Evolutionary conservation across 2,888 invertebrate species (phyloP), one percentile per base, ranked within the genome.

Genomic region (Drosophila putrida): DNA sequence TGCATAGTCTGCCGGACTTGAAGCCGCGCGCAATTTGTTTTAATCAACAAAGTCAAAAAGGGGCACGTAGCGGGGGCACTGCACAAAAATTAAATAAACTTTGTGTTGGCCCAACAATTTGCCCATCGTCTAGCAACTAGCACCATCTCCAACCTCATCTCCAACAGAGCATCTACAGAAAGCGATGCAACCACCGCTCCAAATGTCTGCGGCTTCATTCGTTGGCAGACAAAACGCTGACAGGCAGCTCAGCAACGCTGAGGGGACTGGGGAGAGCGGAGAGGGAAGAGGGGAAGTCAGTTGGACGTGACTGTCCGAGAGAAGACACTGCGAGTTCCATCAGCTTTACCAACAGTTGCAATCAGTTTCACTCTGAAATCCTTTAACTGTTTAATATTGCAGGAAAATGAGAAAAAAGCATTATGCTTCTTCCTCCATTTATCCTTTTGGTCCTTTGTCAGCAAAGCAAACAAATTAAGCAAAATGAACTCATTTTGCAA

Each of bases 21-120:
- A 84, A 80, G 80, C 77, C 74, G 74, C 81, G 79, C 85, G 72
- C 88, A 85, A 85, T 85, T 85, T 85, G 85, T 88, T 88, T 85
- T 85, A 85, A 85, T 85, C 85, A 85, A 85, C 88, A 82, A 88
- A 85, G 79, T 86, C 83, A 82, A 81, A 86, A 86, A 80, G 68
- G 57, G 58, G 62, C 77, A 65, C 70, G 63, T 70, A 67, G 59
- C 58, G n/a, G 43, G 46, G 44, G 60, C 47, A 78, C 15, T 61
- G 75, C 36, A 76, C 77, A 78, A 87, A 84, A 84, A 84, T 87
- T 84, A 84, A 87, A 87, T 84, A 84, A 84, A 87, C 84, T 87
- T 82, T 80, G 76, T 80, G 84, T 76, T 84, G 84, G 81, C 35
- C 79, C 78, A 85, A 84, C 85, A 79, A 84, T 87, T 84, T 87